Conservation (phyloP, 2,797 vertebrate genomes). For the Micrastur ruficollis region DNA sequence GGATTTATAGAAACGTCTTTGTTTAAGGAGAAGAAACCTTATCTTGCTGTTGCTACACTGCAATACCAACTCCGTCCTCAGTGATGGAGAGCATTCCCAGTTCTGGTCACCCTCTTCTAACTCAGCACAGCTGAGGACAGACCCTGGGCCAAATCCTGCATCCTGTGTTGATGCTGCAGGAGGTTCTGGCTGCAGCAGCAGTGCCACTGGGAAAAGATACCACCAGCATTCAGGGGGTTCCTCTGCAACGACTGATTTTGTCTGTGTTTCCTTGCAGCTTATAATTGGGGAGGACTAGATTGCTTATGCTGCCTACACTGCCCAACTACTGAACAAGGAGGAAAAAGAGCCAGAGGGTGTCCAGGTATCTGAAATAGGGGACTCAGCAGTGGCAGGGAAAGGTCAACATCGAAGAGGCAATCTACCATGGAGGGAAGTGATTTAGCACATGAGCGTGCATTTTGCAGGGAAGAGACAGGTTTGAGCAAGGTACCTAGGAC, state of each 20-base stretch:
- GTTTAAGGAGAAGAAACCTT: not conserved
- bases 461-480: not conserved
- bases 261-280: not conserved
- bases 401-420: not conserved
- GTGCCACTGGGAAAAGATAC: not conserved
- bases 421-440: not conserved
- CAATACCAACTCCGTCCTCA: not conserved
- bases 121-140: not conserved
- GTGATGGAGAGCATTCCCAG: not conserved
- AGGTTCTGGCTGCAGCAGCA: not conserved
- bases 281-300: not conserved
- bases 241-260: not conserved
- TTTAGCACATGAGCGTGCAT: not conserved
- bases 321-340: not conserved
- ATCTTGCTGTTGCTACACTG: not conserved
- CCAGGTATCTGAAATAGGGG: not conserved
- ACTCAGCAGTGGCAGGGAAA: not conserved
- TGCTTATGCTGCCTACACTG: not conserved
- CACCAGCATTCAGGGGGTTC: not conserved
- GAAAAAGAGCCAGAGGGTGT: not conserved
- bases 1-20: not conserved
- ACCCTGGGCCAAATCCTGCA: not conserved
- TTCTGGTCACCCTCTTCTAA: not conserved
- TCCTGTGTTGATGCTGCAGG: not conserved
- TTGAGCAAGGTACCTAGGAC: not conserved